Conservation (phyloP, 2,113 vertebrate species). For the Xenus cinereus region DNA sequence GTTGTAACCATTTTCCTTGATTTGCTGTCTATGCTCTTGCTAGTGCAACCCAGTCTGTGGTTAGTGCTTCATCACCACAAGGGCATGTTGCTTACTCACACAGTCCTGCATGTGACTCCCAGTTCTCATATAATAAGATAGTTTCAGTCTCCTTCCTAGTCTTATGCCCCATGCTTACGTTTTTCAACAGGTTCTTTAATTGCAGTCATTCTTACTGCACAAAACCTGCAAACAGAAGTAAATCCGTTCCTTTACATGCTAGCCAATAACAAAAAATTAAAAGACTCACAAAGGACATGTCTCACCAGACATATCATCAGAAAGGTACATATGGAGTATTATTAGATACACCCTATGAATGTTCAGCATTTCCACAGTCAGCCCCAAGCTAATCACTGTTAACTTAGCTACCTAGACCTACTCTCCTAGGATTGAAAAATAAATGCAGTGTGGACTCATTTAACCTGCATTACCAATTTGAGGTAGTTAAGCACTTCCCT, state of each 20-base stretch:
- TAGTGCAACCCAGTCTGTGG: neutral
- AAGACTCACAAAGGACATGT: neutral
- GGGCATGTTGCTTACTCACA: neutral
- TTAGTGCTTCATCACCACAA: constrained; percentile 2
- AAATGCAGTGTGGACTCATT: neutral
- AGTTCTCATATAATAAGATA: constrained; percentile 19
- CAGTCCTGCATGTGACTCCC: neutral
- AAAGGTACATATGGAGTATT: neutral
- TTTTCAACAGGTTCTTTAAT: neutral
- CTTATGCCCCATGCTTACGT: neutral
- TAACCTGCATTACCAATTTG: neutral
- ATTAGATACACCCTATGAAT: neutral
- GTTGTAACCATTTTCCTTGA: neutral
- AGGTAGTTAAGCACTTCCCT: neutral
- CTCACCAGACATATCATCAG: neutral
- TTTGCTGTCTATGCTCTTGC: neutral
- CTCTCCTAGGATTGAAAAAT: neutral
- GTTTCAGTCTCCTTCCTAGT: constrained; percentile 9
- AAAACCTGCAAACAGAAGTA: neutral
- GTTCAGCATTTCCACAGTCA: neutral
- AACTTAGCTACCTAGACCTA: neutral
- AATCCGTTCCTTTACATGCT: neutral
- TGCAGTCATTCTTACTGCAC: neutral
- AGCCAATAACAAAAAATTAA: neutral
- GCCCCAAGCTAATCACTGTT: neutral